Percentiles rank a stretch among this genome's conserved stretches.
Conservation (phyloP, 2,113 vertebrate species). For the Platysteira castanea region DNA sequence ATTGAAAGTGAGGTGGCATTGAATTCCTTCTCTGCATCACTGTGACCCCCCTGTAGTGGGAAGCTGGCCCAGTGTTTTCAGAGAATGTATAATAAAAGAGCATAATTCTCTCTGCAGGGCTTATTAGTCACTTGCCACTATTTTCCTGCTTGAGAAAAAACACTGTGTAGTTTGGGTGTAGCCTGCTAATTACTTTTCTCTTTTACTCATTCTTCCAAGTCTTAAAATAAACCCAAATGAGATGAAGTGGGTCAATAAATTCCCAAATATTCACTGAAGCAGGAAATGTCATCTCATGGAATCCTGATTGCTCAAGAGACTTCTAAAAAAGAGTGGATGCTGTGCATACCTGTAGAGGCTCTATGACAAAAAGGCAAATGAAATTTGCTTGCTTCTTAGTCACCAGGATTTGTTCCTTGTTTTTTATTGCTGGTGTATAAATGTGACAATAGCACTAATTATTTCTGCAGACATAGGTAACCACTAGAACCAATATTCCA, state of each 20-base stretch:
- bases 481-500: background rate
- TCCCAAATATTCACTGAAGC: conserved; percentile 31
- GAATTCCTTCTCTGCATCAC: background rate
- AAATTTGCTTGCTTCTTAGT: background rate
- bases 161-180: background rate
- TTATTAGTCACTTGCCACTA: background rate
- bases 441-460: background rate
- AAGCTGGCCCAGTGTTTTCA: background rate
- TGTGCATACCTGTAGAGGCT: background rate
- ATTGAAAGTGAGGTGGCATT: background rate
- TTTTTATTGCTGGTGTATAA: background rate
- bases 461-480: background rate
- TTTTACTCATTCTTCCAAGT: background rate
- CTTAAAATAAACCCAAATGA: conserved; percentile 3
- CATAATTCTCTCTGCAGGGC: background rate
- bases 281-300: conserved; percentile 18
- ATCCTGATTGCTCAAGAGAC: conserved; percentile 8
- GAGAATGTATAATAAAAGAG: background rate
- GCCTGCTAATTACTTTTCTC: background rate
- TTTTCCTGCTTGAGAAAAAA: background rate
- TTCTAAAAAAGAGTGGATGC: background rate
- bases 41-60: background rate
- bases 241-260: background rate
- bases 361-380: background rate
- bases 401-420: background rate